Percentiles rank a stretch among this genome's conserved stretches.
Evolutionary conservation across 1,140 invertebrate genomes (phyloP).

Genomic region (Nasonia longicornis): DNA sequence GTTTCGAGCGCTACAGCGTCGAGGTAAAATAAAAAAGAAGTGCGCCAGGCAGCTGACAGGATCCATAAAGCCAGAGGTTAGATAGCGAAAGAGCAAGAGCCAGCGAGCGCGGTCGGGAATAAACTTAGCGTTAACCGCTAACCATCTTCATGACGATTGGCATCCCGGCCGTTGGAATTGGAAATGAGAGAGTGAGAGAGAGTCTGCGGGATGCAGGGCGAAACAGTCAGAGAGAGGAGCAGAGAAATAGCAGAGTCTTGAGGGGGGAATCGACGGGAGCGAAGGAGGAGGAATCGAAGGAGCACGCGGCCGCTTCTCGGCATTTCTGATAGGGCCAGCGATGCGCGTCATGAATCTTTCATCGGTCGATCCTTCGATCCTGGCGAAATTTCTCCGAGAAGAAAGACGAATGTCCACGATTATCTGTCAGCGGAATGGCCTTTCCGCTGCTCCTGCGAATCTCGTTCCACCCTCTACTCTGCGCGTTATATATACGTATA

Average conservation of each 20-base stretch:
- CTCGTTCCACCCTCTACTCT: not conserved
- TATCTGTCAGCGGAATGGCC: constrained; percentile 43
- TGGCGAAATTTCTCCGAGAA: constrained; percentile 28
- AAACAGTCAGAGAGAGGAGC: constrained; percentile 1
- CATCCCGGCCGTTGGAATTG: constrained; percentile 21
- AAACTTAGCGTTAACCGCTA: constrained; percentile 40
- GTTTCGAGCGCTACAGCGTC: not conserved
- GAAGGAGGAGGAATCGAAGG: constrained; percentile 19
- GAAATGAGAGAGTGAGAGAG: constrained; percentile 20
- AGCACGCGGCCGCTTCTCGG: constrained; percentile 11
- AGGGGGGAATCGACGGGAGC: not conserved
- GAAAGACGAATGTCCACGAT: constrained; percentile 45
- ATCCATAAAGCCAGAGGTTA: not conserved
- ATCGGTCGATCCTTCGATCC: constrained; percentile 39
- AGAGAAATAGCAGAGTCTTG: not conserved
- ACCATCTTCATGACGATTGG: constrained; percentile 28
- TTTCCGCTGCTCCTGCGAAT: not conserved
- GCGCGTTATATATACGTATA: not conserved
- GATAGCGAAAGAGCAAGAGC: not conserved
- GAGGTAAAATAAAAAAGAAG: no score
- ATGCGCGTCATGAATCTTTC: constrained; percentile 48
- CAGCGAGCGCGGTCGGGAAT: not conserved
- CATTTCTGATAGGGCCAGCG: constrained; percentile 38
- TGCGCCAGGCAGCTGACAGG: not conserved
- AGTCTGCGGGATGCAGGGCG: not conserved